Evolutionary conservation across 2,888 invertebrate species (phyloP), one percentile per base, ranked within the genome.

Genomic region (Archips xylosteana): DNA sequence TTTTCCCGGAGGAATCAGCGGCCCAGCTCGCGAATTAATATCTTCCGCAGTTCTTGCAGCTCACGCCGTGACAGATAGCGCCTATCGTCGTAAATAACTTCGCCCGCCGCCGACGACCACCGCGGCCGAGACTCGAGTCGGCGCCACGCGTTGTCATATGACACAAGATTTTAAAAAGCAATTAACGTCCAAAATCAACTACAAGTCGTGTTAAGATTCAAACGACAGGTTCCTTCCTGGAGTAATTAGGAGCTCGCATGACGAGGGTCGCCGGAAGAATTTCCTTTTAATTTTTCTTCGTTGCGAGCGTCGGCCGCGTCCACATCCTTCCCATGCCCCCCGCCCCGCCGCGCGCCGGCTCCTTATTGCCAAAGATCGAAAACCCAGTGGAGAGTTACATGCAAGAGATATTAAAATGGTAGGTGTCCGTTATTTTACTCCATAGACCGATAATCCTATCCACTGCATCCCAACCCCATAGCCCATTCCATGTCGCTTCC

Each of bases 261-360:
- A 71, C 66, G 71, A 71, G 71, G 71, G 71, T 71, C 66, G 49
- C 49, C 51, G 51, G n/a, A 51, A n/a, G 5, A 12, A 13, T 51
- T 71, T 49, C 59, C 49, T 60, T 65, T 65, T 71, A 42, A 60
- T 60, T 65, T 70, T 70, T 62, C 54, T 57, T 34, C 49, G 51
- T 51, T 51, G 51, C 15, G 54, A 65, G 32, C 49, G 10, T 51
- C 49, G 60, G 60, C 59, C 65, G 32, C 64, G 49, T 51, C 49
- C 10, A n/a, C 36, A 6, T 49, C 15, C 61, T 12, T 23, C 13
- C n/a, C 34, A n/a, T 23, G 15, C 36, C n/a, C 6, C 47, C 34
- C 15, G 15, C 15, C 9, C 12, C 59, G 15, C n/a, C 13, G 47
- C 45, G 3, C 8, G 54, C n/a, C 47, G 4, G 49, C 57, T 45